Base-by-base conservation (phyloP, 2,113 vertebrate species). In the Phoxinus phoxinus region DNA sequence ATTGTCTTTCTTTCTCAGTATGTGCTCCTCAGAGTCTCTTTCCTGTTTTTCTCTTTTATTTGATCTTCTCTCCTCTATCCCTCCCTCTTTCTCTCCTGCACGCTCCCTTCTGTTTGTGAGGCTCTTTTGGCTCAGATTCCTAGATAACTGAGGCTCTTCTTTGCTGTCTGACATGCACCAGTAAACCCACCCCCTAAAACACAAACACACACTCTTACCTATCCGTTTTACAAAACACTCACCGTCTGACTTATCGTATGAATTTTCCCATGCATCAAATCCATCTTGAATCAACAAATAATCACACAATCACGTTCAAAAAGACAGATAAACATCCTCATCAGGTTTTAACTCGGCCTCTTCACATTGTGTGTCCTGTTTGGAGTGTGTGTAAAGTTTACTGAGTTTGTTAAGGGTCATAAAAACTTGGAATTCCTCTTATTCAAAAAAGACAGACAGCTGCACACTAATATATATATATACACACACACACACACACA, bases 121-220 rank as follows among this genome's bases (percentile, higher is more conserved):
- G 89, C 89, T 92, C 88, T 91, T 93, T 94, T 94, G 91, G 89
- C 93, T 94, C 91, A 91, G 93, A 95, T 94, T 94, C 94, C 92
- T 92, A 93, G 92, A 95, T 94, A 94, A 93, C 92, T 93, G 89
- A 85, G 53, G 90, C 92, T 92, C 93, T 94, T 92, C 93, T 94
- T 94, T 93, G 92, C 91, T 93, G 90, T 94, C 93, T 93, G 92
- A 94, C 92, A 94, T 84, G 88, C 91, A 92, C 91, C 82, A 85
- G 89, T 93, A 91, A 85, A 87, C 84, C 90, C 84, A 35, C 82
- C 72, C 74, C 53, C 88, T 74, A 85, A 65, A 25, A 87, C 48
- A 71, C 84, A 88, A 67, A 89, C 83, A 53, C 84, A 75, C 81
- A 48, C 87, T 41, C 88, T 53, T 79, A 83, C 85, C 51, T 85